Conservation (phyloP, 2,888 invertebrate genomes). For the Tipula unca region DNA sequence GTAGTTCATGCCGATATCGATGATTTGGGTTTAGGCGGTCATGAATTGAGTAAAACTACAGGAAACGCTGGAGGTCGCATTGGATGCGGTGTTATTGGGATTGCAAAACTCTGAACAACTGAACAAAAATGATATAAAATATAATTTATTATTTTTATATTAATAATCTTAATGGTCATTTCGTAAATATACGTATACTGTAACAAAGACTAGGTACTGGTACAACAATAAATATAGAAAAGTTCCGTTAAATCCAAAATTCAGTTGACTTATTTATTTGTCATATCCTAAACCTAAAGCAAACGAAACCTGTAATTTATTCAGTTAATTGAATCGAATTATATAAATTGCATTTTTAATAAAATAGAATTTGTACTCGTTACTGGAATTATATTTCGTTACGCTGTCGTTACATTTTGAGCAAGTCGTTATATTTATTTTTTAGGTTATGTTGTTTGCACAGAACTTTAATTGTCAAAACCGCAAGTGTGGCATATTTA, state of each 20-base stretch:
- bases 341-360: neutral
- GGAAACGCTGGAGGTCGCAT: slow-evolving; percentile 87
- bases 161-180: neutral
- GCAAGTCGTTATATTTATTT: neutral
- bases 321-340: neutral
- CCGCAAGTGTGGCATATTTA: too few relatives aligned
- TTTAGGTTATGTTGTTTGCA: neutral
- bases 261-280: neutral
- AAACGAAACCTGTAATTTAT: neutral
- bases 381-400: neutral
- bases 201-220: neutral
- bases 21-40: slow-evolving; percentile 87
- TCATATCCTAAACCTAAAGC: neutral
- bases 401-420: neutral
- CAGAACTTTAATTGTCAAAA: neutral
- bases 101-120: slow-evolving; percentile 32
- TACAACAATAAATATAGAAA: neutral
- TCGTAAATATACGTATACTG: neutral
- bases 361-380: neutral
- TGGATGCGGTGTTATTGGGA: slow-evolving; percentile 42
- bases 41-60: slow-evolving; percentile 85
- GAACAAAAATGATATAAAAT: slow-evolving; percentile 25
- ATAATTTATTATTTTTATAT: neutral
- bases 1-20: slow-evolving; percentile 91
- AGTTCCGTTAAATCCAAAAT: neutral